phyloP scores from a whole-genome alignment of 1,140 invertebrate genomes.

The Agrilus planipennis region DNA sequence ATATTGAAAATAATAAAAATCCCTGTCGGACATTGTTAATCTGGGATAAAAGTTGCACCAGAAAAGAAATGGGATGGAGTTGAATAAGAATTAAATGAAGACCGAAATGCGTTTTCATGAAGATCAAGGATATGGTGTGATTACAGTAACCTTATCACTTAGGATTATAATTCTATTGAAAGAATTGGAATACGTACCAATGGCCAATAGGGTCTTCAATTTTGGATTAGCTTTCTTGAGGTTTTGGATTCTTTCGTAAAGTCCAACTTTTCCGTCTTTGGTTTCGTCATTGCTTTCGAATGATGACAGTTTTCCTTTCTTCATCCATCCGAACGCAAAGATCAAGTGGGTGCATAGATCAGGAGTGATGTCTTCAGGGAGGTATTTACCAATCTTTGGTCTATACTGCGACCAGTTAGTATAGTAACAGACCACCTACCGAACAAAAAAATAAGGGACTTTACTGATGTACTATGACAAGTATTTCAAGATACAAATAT shows the following conservation, averaged over 20 bases:
- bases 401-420: conserved; percentile 97
- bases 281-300: conserved; percentile 89
- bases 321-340: conserved; percentile 93
- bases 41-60: too few relatives aligned
- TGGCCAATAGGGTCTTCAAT: conserved; percentile 76
- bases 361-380: conserved; percentile 89
- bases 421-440: conserved; percentile 89
- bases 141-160: too few relatives aligned
- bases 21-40: too few relatives aligned
- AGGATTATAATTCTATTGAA: too few relatives aligned
- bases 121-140: too few relatives aligned
- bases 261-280: conserved; percentile 79
- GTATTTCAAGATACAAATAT: background rate
- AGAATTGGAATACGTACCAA: conserved; percentile 52
- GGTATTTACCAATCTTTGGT: conserved; percentile 83
- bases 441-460: conserved; percentile 18
- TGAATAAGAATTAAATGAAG: too few relatives aligned
- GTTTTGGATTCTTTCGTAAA: conserved; percentile 74
- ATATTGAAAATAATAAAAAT: too few relatives aligned
- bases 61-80: too few relatives aligned
- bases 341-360: conserved; percentile 93
- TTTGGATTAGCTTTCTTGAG: conserved; percentile 84
- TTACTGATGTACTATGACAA: conserved; percentile 1
- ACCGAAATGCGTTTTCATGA: too few relatives aligned
- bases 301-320: conserved; percentile 83